Conservation (phyloP, 1,140 invertebrate species). For the Helicorthomorpha holstii region DNA sequence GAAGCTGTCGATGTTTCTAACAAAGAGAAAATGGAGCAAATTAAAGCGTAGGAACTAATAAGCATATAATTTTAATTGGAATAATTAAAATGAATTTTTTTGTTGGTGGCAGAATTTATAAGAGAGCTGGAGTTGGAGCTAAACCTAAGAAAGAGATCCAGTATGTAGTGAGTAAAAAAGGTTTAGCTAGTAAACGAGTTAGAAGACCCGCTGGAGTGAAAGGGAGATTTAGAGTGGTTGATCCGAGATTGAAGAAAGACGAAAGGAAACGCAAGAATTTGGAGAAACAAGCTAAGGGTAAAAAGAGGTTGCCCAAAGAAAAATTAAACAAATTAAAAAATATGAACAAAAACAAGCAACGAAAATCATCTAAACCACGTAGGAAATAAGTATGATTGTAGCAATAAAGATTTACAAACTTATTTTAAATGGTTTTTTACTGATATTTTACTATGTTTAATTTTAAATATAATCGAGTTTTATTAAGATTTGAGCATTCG, state of each 20-base stretch:
- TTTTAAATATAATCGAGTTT: too few species aligned
- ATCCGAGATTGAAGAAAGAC: conserved; percentile 93
- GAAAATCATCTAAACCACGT: background rate
- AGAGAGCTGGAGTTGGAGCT: conserved; percentile 56
- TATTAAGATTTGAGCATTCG: too few species aligned
- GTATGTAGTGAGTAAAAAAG: conserved; percentile 89
- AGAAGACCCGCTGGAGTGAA: conserved; percentile 68
- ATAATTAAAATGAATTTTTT: background rate
- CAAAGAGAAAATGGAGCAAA: conserved; percentile 76
- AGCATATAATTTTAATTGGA: conserved; percentile 3
- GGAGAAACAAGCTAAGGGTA: conserved; percentile 25
- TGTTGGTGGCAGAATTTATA: conserved; percentile 55
- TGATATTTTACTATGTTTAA: too few species aligned
- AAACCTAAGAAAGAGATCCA: conserved; percentile 72
- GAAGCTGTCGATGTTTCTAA: conserved; percentile 78
- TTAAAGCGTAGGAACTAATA: conserved; percentile 52
- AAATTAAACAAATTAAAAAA: background rate
- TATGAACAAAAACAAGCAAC: background rate
- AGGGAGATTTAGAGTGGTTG: conserved; percentile 85
- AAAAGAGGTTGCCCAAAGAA: conserved; percentile 15
- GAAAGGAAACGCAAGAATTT: conserved; percentile 42
- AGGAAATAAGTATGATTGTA: background rate
- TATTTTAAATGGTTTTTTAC: too few species aligned
- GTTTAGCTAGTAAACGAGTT: conserved; percentile 52
- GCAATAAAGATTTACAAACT: too few species aligned